Conservation (phyloP, 2,888 invertebrate genomes). For the Tricholauxania praeusta region DNA sequence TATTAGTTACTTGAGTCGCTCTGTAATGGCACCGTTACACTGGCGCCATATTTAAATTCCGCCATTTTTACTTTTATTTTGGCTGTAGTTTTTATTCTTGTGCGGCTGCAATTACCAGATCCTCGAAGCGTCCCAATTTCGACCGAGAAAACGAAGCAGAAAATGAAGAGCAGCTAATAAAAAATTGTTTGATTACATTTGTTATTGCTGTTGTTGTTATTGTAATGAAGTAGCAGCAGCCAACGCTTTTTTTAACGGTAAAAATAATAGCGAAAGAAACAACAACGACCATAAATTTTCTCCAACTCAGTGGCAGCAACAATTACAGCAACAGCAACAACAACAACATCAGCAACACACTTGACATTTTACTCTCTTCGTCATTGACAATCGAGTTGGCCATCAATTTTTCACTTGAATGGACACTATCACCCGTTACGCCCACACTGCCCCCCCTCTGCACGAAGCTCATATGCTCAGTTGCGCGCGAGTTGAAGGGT, state of each 20-base stretch:
- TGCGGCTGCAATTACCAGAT: too few relatives aligned
- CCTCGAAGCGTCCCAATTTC: too few relatives aligned
- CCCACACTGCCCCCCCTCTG: not conserved
- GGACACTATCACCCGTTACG: conserved; percentile 9
- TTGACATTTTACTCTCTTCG: conserved; percentile 42
- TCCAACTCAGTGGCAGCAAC: conserved; percentile 2
- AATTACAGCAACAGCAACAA: conserved; percentile 26
- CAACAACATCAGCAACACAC: conserved; percentile 30
- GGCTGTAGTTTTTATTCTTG: too few relatives aligned
- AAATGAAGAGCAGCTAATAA: too few relatives aligned
- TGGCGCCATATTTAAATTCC: conserved; percentile 33
- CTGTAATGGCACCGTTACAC: conserved; percentile 15
- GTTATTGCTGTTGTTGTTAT: too few relatives aligned
- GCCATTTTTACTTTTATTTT: not conserved
- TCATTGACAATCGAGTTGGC: conserved; percentile 42
- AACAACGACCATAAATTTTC: conserved; percentile 8
- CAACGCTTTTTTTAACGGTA: conserved; percentile 2
- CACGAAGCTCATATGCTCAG: not conserved
- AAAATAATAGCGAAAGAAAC: conserved; percentile 8
- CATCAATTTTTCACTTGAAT: conserved; percentile 44
- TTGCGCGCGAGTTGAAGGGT: conserved; percentile 6
- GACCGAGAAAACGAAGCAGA: too few relatives aligned
- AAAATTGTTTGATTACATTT: too few relatives aligned
- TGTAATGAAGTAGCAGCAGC: too few relatives aligned
- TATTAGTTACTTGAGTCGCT: conserved; percentile 17